Conservation (phyloP, 2,113 vertebrate species). For the Aptenodytes forsteri region DNA sequence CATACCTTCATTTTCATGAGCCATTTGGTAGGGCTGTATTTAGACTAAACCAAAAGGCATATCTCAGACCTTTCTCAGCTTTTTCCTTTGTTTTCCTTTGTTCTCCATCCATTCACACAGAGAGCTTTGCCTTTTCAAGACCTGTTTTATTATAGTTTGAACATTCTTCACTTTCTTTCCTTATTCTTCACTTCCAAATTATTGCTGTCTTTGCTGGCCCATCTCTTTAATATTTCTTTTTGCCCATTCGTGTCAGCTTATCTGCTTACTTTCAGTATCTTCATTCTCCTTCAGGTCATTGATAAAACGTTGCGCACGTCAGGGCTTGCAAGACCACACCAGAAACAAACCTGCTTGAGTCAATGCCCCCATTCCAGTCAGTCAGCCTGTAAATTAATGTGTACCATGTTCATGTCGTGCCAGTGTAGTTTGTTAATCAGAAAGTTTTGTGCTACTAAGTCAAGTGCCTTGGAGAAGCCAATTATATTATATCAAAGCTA, state of each 20-base stretch:
- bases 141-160: neutral
- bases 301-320: neutral
- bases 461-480: constrained; percentile 18
- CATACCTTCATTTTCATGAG: neutral
- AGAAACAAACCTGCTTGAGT: neutral
- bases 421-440: neutral
- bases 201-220: neutral
- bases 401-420: neutral
- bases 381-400: neutral
- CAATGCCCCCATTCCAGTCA: neutral
- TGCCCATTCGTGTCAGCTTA: neutral
- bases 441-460: constrained; percentile 1
- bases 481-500: constrained; percentile 48
- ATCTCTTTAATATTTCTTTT: neutral
- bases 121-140: neutral
- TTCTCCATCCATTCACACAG: neutral
- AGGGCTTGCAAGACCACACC: neutral
- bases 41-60: neutral
- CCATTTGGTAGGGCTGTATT: neutral
- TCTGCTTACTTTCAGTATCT: neutral
- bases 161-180: neutral
- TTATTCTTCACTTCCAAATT: neutral
- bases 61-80: neutral
- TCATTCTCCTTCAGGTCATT: neutral
- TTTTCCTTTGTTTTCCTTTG: neutral